Percentiles rank a stretch among this genome's conserved stretches.
Conservation (phyloP, 2,113 vertebrate genomes). For the Callaeas wilsoni region DNA sequence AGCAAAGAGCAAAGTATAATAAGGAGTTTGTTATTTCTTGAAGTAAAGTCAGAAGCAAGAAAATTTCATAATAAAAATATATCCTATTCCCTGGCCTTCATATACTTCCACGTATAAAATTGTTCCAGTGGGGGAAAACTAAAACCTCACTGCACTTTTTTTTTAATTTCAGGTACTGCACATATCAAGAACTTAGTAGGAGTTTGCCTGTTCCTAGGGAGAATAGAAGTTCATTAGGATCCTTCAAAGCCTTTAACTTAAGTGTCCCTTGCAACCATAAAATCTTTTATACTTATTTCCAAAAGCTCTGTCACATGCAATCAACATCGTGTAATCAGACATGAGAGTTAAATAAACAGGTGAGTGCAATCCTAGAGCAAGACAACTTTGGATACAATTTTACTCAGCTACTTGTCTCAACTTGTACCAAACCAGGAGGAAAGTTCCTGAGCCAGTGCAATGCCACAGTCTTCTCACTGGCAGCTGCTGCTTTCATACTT, state of each 20-base stretch:
- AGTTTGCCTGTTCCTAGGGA: not conserved
- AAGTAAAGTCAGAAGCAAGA: not conserved
- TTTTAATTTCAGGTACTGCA: not conserved
- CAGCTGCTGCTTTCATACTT: not conserved
- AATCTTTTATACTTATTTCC: not conserved
- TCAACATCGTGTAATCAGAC: not conserved
- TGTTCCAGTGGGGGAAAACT: fast-evolving
- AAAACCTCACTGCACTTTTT: not conserved
- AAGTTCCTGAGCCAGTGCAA: not conserved
- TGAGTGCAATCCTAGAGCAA: not conserved
- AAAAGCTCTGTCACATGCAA: not conserved
- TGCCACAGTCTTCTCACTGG: not conserved
- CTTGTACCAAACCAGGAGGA: not conserved
- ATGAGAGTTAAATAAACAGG: not conserved
- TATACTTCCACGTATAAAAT: not conserved
- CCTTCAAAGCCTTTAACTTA: not conserved
- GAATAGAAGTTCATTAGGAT: not conserved
- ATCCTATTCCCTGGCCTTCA: not conserved
- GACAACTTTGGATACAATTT: not conserved
- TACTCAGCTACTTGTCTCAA: not conserved
- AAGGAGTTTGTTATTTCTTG: not conserved
- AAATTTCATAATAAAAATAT: not conserved
- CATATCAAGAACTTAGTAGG: not conserved
- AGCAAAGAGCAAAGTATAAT: not conserved
- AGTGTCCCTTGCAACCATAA: not conserved